These are phyloP conservation scores for Lysiphlebus fabarum DNA, from an alignment of 1,140 invertebrate genomes.

Conservation along the genomic window DNA sequence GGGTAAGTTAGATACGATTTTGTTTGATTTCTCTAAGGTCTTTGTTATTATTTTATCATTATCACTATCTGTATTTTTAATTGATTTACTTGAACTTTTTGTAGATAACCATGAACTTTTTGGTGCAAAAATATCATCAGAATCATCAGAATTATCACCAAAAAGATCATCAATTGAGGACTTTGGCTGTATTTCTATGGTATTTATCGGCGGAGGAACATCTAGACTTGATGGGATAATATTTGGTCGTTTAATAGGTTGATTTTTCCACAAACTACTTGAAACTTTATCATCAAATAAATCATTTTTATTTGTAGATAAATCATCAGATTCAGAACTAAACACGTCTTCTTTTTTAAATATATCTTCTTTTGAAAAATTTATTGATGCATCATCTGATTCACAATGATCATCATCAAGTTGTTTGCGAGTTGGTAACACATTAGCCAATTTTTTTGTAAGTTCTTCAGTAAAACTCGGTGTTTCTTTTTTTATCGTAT, in stretches of 20 bases:
- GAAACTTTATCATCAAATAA: conserved; percentile 41
- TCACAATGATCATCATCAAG: conserved; percentile 30
- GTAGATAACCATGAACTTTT: conserved; percentile 31
- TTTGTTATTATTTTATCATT: conserved; percentile 31
- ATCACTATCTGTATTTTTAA: not conserved
- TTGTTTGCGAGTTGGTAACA: conserved; percentile 39
- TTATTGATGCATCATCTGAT: conserved; percentile 37
- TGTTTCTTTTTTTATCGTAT: conserved; percentile 31
- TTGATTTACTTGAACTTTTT: conserved; percentile 22
- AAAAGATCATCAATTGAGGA: conserved; percentile 52
- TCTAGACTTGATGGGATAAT: conserved; percentile 50
- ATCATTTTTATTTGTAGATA: conserved; percentile 29
- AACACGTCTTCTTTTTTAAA: conserved; percentile 36
- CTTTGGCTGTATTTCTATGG: conserved; percentile 44
- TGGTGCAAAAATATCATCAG: conserved; percentile 46
- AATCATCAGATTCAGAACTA: conserved; percentile 33
- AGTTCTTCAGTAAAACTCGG: conserved; percentile 62
- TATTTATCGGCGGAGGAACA: conserved; percentile 46
- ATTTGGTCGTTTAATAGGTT: conserved; percentile 35
- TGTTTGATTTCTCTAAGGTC: conserved; percentile 33
- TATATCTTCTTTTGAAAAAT: conserved; percentile 39
- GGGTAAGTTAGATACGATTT: conserved; percentile 35
- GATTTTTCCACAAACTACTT: conserved; percentile 39
- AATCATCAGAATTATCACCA: conserved; percentile 48
- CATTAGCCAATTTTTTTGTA: conserved; percentile 58